These are phyloP conservation scores for Tortrix viridana DNA, from an alignment of 2,888 invertebrate genomes.

Conservation along the genomic window DNA sequence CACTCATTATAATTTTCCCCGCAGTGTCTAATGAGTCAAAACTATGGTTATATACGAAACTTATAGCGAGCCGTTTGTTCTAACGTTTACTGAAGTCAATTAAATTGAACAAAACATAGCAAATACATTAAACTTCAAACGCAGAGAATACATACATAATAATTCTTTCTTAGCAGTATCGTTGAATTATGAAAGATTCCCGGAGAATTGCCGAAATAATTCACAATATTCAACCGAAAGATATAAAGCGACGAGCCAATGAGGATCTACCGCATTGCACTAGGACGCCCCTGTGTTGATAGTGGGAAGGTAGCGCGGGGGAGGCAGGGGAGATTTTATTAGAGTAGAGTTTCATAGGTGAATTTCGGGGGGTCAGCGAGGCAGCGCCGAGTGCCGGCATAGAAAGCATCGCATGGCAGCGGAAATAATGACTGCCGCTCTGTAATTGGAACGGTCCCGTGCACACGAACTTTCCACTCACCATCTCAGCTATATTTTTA, in stretches of 20 bases:
- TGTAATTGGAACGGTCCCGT: conserved; percentile 75
- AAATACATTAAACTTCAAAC: not conserved
- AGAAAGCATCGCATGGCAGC: conserved; percentile 68
- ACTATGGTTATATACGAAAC: conserved; percentile 48
- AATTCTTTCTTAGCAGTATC: conserved; percentile 2
- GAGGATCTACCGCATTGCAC: conserved; percentile 40
- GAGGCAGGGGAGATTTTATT: conserved; percentile 46
- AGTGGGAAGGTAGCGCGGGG: conserved; percentile 3
- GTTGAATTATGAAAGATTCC: conserved; percentile 20
- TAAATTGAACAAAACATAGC: not conserved
- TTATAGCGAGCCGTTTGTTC: conserved; percentile 3
- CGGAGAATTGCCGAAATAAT: conserved; percentile 45
- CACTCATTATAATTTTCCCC: conserved; percentile 73
- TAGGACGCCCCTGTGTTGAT: conserved; percentile 14
- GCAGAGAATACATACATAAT: conserved; percentile 1
- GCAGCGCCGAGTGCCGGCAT: conserved; percentile 59
- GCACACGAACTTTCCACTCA: conserved; percentile 50
- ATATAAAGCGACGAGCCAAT: conserved; percentile 48
- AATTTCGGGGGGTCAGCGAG: conserved; percentile 72
- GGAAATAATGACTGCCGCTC: conserved; percentile 81
- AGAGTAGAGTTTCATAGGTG: conserved; percentile 53
- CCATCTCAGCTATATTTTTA: conserved; percentile 31
- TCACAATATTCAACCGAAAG: conserved; percentile 56
- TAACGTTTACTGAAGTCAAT: not conserved
- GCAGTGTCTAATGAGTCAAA: conserved; percentile 71